Evolutionary conservation across 1,140 invertebrate species (phyloP).

Genomic region (Drosophila repleta): DNA sequence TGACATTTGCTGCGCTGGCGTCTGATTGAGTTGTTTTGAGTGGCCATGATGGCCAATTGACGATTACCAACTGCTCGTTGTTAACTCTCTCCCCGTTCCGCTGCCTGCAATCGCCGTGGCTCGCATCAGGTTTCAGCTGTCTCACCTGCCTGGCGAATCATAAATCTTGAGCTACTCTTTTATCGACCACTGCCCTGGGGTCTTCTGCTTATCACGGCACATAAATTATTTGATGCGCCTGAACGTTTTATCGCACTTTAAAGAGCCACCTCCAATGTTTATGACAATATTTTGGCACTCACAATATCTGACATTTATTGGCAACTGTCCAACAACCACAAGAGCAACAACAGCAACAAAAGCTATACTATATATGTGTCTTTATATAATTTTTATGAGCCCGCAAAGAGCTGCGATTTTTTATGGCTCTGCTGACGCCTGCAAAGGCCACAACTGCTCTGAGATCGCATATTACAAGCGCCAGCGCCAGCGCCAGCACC

Average conservation of each 20-base stretch:
- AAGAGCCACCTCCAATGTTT: conserved; percentile 63
- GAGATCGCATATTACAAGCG: conserved; percentile 5
- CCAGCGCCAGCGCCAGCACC: conserved; percentile 1
- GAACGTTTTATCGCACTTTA: conserved; percentile 79
- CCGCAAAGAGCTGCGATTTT: conserved; percentile 40
- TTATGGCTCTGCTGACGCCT: conserved; percentile 26
- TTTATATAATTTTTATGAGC: conserved; percentile 55
- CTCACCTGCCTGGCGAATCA: conserved; percentile 20
- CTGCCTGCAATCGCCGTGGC: conserved; percentile 8
- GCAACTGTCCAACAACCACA: conserved; percentile 59
- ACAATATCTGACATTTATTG: conserved; percentile 68
- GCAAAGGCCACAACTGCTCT: conserved; percentile 2
- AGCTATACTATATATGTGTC: conserved; percentile 15
- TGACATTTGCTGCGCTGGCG: conserved; percentile 68
- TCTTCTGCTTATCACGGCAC: conserved; percentile 55
- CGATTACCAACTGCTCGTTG: conserved; percentile 44
- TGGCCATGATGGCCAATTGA: conserved; percentile 68
- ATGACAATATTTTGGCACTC: conserved; percentile 75
- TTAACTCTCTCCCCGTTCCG: conserved; percentile 2
- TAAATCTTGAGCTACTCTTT: conserved; percentile 39
- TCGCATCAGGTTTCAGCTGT: conserved; percentile 6
- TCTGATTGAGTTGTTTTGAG: conserved; percentile 81
- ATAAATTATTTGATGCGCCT: conserved; percentile 78
- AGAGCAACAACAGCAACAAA: neutral
- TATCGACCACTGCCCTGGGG: conserved; percentile 39